Evolutionary conservation across 92 coral and sea anemone genomes (phyloP).

Genomic region (Paragorgia papillata): DNA sequence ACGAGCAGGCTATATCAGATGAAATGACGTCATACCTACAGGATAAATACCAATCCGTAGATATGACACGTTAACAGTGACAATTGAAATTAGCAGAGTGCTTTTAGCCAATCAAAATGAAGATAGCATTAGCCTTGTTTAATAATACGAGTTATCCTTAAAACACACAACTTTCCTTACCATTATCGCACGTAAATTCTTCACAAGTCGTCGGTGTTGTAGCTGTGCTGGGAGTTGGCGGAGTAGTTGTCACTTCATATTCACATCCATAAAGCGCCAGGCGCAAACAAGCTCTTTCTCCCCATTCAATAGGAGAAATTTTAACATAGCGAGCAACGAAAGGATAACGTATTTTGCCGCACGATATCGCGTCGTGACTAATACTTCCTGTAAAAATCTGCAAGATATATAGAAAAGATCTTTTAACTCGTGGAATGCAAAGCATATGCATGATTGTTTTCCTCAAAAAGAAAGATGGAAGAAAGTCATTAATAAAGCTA

Average conservation of each 20-base stretch:
- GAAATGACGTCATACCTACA: too few relatives aligned
- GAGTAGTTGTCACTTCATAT: conserved; percentile 7
- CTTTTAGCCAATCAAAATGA: too few relatives aligned
- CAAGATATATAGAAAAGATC: conserved; percentile 7
- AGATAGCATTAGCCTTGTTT: too few relatives aligned
- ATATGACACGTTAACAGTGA: too few relatives aligned
- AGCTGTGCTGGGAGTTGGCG: background rate
- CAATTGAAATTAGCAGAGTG: too few relatives aligned
- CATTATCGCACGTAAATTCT: conserved; percentile 21
- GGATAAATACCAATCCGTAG: too few relatives aligned
- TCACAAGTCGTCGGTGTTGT: conserved; percentile 15
- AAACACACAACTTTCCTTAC: conserved; percentile 3
- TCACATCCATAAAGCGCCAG: conserved; percentile 25
- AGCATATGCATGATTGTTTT: too few relatives aligned
- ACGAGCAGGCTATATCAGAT: too few relatives aligned
- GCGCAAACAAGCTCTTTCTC: conserved; percentile 4
- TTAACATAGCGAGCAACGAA: conserved; percentile 37
- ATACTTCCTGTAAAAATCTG: conserved; percentile 29
- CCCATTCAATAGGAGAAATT: conserved; percentile 12
- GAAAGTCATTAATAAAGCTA: too few relatives aligned
- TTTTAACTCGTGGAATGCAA: background rate
- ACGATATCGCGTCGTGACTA: background rate
- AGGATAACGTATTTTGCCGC: conserved; percentile 23
- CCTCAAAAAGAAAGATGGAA: too few relatives aligned
- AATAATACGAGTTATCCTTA: too few relatives aligned